Percentiles rank a stretch among this genome's conserved stretches.
Conservation (phyloP, 2,797 vertebrate genomes). For the Ataeniobius toweri region DNA sequence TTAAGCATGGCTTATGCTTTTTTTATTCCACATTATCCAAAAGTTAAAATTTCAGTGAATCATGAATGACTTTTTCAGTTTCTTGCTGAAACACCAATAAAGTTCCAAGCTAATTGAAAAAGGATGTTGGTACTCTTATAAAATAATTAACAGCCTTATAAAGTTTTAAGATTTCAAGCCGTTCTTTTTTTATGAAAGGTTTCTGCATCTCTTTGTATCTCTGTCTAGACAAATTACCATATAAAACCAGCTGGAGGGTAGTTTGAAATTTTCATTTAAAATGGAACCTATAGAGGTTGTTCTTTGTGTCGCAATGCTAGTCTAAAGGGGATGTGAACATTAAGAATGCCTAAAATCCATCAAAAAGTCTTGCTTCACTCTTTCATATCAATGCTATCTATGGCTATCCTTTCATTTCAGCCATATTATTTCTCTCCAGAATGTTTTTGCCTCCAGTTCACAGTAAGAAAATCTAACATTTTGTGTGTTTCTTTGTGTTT, state of each 20-base stretch:
- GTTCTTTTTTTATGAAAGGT: constrained; percentile 40
- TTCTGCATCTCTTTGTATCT: constrained; percentile 38
- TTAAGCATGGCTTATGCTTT: constrained; percentile 12
- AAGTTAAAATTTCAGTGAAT: constrained; percentile 28
- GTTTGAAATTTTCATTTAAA: constrained; percentile 56
- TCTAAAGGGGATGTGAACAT: constrained; percentile 32
- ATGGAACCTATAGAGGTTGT: constrained; percentile 33
- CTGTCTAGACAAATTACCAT: constrained; percentile 53
- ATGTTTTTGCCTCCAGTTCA: constrained; percentile 5
- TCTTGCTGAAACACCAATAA: constrained; percentile 48
- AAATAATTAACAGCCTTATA: constrained; percentile 74
- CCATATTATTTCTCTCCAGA: neutral
- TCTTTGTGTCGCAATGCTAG: constrained; percentile 32
- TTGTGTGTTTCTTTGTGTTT: constrained; percentile 12
- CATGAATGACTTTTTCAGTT: constrained; percentile 39
- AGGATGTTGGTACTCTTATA: constrained; percentile 62
- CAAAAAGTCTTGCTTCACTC: constrained; percentile 8
- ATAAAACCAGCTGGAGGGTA: constrained; percentile 41
- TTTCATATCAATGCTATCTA: constrained; percentile 2
- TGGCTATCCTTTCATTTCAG: constrained; percentile 15
- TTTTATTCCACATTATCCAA: constrained; percentile 15
- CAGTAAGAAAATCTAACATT: neutral
- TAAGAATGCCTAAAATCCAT: constrained; percentile 1
- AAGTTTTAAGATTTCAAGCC: constrained; percentile 57
- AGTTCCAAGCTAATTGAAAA: constrained; percentile 55